phyloP scores from a whole-genome alignment of 2,797 vertebrate species.

The Toxotes lorentzi region DNA sequence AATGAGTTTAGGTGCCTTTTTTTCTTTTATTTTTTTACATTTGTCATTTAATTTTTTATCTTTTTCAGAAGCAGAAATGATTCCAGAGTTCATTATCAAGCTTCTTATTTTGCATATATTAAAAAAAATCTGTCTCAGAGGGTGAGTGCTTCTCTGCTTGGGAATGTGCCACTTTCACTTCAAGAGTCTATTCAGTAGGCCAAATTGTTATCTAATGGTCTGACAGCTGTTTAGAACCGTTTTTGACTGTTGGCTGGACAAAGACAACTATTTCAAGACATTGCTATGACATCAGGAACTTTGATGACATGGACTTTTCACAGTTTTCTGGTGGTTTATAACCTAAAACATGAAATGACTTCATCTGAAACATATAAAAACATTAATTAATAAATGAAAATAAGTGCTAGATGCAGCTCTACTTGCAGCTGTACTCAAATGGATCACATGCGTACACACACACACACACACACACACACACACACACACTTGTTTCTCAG shows the following conservation, averaged over 20 bases:
- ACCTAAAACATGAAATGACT: not conserved
- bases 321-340: not conserved
- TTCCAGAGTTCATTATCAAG: conserved; percentile 21
- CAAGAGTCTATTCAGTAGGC: not conserved
- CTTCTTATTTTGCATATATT: not conserved
- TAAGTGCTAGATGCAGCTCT: not conserved
- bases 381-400: not conserved
- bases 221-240: conserved; percentile 14
- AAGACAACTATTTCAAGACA: not conserved
- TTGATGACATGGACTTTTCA: not conserved
- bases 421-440: not conserved
- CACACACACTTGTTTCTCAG: not conserved
- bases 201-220: conserved; percentile 6
- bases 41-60: no score
- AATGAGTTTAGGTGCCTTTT: not conserved
- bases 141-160: not conserved
- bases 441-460: not conserved
- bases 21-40: no score
- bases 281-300: not conserved
- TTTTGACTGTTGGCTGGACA: not conserved
- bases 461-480: not conserved
- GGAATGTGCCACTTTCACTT: conserved; percentile 5
- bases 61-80: conserved; percentile 5
- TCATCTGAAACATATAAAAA: not conserved
- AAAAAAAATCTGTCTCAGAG: not conserved